Percentiles rank a stretch among this genome's conserved stretches.
phyloP scores from a whole-genome alignment of 2,797 vertebrate species.

The Heliangelus exortis region DNA sequence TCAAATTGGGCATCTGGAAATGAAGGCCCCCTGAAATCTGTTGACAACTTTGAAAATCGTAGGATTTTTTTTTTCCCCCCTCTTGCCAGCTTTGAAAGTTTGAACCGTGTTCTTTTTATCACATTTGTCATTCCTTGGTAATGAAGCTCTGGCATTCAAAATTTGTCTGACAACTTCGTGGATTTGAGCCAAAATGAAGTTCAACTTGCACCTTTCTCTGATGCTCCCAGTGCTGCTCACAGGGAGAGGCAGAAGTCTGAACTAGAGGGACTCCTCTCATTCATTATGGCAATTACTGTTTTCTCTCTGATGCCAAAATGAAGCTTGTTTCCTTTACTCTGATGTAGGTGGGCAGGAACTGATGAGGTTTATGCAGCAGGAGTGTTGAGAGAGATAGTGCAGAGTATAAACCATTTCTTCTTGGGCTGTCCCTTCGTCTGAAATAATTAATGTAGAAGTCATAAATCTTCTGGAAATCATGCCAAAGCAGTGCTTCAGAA shows the following conservation, averaged over 20 bases:
- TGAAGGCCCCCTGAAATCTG: slow-evolving; percentile 47
- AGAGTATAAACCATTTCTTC: background rate
- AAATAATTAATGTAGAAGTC: background rate
- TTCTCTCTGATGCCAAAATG: background rate
- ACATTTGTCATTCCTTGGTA: slow-evolving; percentile 62
- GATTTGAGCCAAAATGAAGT: slow-evolving; percentile 33
- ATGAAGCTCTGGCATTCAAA: slow-evolving; percentile 40
- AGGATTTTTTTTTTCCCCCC: background rate
- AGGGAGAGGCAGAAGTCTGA: background rate
- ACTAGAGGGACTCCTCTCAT: background rate
- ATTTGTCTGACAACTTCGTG: slow-evolving; percentile 57
- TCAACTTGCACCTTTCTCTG: slow-evolving; percentile 48
- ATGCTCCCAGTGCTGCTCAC: background rate
- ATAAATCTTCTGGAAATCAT: slow-evolving; percentile 9
- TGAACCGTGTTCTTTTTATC: slow-evolving; percentile 32
- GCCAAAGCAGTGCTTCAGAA: background rate
- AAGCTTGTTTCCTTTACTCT: slow-evolving; percentile 15
- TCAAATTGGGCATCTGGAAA: slow-evolving; percentile 52
- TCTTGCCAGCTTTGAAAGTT: slow-evolving; percentile 54
- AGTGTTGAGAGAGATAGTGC: background rate
- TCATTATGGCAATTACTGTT: background rate
- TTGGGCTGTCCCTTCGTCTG: background rate
- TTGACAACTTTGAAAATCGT: slow-evolving; percentile 34
- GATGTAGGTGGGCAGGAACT: background rate
- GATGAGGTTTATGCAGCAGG: background rate